Evolutionary conservation across 1,140 invertebrate species (phyloP), one percentile per base, ranked within the genome.

Genomic region (Druon quercuslanigerum): DNA sequence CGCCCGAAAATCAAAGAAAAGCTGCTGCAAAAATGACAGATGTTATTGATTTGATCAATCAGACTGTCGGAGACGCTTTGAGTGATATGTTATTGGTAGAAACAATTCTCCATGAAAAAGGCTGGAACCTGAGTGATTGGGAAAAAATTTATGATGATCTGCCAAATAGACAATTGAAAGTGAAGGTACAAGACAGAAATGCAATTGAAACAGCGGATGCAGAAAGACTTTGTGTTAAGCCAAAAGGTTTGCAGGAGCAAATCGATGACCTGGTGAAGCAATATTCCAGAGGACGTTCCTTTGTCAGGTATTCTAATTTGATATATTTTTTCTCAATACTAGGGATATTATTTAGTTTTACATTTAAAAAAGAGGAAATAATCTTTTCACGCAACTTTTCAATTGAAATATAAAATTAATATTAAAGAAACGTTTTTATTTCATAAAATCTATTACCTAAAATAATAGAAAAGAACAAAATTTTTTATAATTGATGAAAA

Each of bases 31-130:
- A 93, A 74, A 90, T 99, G 20, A 83, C 92, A 13, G 90, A 92
- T 73, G 89, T 97, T 14, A 95, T 97, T 50, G 94, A 98, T 89
- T 90, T 99, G 76, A 98, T 98, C 17, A 99, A 99, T 88, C 96
- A 98, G 92, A 97, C 97, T 6, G 97, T 99, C 3, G 99, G 99
- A 0, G 99, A 99, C 93, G 98, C 98, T 0, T 94, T 99, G 17
- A 98, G 98, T 0, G 98, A 99, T 88, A 94, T 99, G 93, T 91
- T 99, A 25, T 87, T 99, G 11, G 97, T 99, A 0, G 99, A 99
- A 91, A 95, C 95, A 0, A 96, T 99, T 70, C 92, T 99, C 5
- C 93, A 95, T 82, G 93, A 94, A 3, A 94, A 95, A 84, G 96
- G 95, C 7, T 98, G 96, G 95, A 92, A 94, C 84, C 91, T 96